Percentiles rank a stretch among this genome's conserved stretches.
These are phyloP conservation scores for Tolmerus cingulatus DNA, from an alignment of 2,888 invertebrate genomes.

Conservation along the genomic window DNA sequence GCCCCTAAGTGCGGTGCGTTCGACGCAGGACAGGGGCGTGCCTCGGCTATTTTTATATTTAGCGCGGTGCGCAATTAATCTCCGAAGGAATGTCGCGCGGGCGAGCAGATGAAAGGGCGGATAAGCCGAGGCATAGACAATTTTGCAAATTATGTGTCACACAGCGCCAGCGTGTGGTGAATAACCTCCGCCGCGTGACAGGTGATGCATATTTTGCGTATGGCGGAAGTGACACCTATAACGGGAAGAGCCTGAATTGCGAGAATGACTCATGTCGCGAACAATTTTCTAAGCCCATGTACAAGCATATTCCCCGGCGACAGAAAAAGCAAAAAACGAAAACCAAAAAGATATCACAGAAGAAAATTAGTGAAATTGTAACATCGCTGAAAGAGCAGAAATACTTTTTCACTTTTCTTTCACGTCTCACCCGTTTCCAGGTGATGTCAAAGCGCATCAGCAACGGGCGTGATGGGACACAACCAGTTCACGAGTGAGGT, in stretches of 20 bases:
- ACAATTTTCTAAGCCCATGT: not conserved
- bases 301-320: not conserved
- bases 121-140: not conserved
- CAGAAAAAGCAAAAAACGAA: too few species aligned
- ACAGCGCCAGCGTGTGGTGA: conserved; percentile 1
- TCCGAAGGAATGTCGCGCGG: not conserved
- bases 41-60: not conserved
- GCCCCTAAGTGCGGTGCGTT: not conserved
- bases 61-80: not conserved
- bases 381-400: not conserved
- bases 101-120: not conserved
- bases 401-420: not conserved
- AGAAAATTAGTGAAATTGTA: not conserved
- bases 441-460: not conserved
- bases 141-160: not conserved
- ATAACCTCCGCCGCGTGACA: conserved; percentile 11
- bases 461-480: not conserved
- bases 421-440: not conserved
- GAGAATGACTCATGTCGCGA: not conserved
- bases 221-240: conserved; percentile 9
- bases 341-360: not conserved
- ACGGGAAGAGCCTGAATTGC: not conserved
- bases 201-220: conserved; percentile 6
- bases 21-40: not conserved
- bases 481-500: not conserved